Evolutionary conservation across 1,140 invertebrate genomes (phyloP), one percentile per base, ranked within the genome.

Genomic region (Drosophila sturtevanti): DNA sequence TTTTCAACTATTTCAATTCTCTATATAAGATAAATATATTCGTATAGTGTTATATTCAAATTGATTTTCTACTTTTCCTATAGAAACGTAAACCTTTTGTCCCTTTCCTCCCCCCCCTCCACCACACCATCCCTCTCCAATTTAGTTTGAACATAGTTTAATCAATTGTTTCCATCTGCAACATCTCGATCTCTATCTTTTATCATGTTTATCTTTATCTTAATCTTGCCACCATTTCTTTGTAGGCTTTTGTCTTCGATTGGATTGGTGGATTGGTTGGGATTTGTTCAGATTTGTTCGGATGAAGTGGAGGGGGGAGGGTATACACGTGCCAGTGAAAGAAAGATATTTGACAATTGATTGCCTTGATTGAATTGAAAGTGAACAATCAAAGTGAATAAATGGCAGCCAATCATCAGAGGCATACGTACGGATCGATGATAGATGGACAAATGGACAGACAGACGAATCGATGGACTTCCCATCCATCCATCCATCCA

Each of bases 291-390:
- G n/a, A n/a, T n/a, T n/a, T n/a, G n/a, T n/a, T n/a, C n/a, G n/a
- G 22, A 24, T 24, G 31, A 6, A 4, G 11, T 0, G 41, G 16
- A 0, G 10, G 16, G 10, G 41, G 16, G 41, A 16, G 2, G 22
- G 38, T 9, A 18, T 34, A 66, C 72, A 74, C 72, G 72, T 74
- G 72, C 72, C 72, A 59, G 22, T 11, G 22, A 18, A 16, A 58
- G 37, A 22, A 18, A 72, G 71, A 74, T 72, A 74, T 74, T 48
- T 16, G 41, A 48, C 72, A 74, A 74, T 74, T 72, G 74, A 74
- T 55, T 74, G 72, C 63, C 71, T 48, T 74, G 72, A 74, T 74
- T 74, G 71, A 74, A 74, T 74, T 48, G 41, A 48, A 48, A 48
- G 41, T 48, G 41, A 48, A 48, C 41, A 48, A 48, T 48, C 41